Evolutionary conservation across 1,140 invertebrate genomes (phyloP), one percentile per base, ranked within the genome.

Genomic region (Drosophila dunni): DNA sequence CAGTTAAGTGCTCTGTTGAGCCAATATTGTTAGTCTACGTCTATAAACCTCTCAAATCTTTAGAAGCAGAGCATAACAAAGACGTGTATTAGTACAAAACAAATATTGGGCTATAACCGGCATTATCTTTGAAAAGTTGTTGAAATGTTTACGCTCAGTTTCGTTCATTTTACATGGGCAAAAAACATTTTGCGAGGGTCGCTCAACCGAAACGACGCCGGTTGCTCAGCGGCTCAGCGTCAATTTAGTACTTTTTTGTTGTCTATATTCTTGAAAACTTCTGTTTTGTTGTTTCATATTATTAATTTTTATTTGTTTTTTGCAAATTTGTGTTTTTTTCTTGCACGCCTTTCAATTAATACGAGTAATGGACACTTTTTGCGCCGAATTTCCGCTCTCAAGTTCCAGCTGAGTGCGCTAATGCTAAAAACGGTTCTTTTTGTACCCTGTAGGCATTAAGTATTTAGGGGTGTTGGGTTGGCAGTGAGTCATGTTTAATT

Each of bases 131-230:
- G 24, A 69, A 79, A 74, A 68, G 65, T 70, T 81, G 84, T 73
- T 89, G 84, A 84, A 88, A 89, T 89, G 65, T 88, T 88, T 81
- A 89, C 84, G 84, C 80, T 88, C 67, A 89, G 84, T 72, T 89
- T 84, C 69, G 80, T 81, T 50, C 80, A 83, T 67, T 84, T 78
- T 80, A 89, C 74, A 78, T 78, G 69, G 63, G 6, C 72, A 69
- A 72, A 83, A 76, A 88, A 75, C 68, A 78, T 65, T 75, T 74
- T 66, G 62, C 10, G 48, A 45, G 48, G 48, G 44, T 67, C 78
- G 69, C 84, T 89, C 64, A 53, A 70, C 69, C 80, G 75, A 40
- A 71, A 68, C 84, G 73, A 75, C 63, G 84, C 70, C 84, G 61
- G 74, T 81, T 84, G 60, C 70, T 61, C 69, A 84, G 24, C 3